These are phyloP conservation scores for Oscheius sp. DNA, from an alignment of 2,888 invertebrate species.

Conservation along the genomic window DNA sequence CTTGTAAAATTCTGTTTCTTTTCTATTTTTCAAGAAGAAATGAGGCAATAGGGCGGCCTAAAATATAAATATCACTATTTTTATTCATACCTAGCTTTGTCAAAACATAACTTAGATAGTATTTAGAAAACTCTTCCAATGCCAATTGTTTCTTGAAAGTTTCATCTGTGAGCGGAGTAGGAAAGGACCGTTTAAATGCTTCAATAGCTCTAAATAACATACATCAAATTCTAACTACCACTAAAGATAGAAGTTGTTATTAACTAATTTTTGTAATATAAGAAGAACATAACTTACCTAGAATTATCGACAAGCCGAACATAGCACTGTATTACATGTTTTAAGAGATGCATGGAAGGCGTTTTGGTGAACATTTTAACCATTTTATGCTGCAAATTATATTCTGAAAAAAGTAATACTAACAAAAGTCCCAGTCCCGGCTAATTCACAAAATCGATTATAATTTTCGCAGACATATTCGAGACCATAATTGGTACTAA, in stretches of 20 bases:
- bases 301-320: slow-evolving; percentile 94
- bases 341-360: slow-evolving; percentile 91
- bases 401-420: slow-evolving; percentile 41
- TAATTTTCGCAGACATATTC: slow-evolving; percentile 99
- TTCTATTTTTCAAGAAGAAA: slow-evolving; percentile 2
- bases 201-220: slow-evolving; percentile 82
- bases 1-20: too few relatives aligned
- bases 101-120: slow-evolving; percentile 91
- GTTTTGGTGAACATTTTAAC: slow-evolving; percentile 95
- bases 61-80: neutral
- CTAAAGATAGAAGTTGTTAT: too few relatives aligned
- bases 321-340: slow-evolving; percentile 98
- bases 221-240: slow-evolving; percentile 1
- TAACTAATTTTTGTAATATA: too few relatives aligned
- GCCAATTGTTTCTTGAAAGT: slow-evolving; percentile 82
- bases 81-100: slow-evolving; percentile 80
- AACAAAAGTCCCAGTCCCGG: slow-evolving; percentile 96
- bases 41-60: slow-evolving; percentile 2
- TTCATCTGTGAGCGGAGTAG: slow-evolving; percentile 92
- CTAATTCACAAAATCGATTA: slow-evolving; percentile 98
- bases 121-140: slow-evolving; percentile 95
- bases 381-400: slow-evolving; percentile 85
- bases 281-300: too few relatives aligned
- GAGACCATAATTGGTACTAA: slow-evolving; percentile 95
- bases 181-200: slow-evolving; percentile 93